Evolutionary conservation across 1,140 invertebrate species (phyloP).

Genomic region (Nasonia vitripennis): DNA sequence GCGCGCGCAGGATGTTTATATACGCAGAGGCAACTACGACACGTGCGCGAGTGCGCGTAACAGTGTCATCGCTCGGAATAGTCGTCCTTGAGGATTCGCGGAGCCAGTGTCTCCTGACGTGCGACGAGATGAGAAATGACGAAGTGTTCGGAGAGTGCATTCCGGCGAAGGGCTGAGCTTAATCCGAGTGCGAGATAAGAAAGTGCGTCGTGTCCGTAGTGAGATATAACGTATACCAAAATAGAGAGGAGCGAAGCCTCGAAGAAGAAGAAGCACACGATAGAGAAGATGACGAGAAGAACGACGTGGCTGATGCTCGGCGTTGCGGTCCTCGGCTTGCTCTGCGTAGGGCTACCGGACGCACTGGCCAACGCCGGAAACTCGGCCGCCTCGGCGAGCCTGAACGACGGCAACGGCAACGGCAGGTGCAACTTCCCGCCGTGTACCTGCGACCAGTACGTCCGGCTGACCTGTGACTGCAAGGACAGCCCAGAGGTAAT

Average conservation of each 20-base stretch:
- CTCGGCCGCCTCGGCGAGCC: not conserved
- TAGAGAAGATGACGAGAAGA: slow-evolving; percentile 59
- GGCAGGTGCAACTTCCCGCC: slow-evolving; percentile 75
- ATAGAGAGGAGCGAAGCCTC: not conserved
- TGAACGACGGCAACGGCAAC: slow-evolving; percentile 64
- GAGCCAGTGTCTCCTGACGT: not conserved
- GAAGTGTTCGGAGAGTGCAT: not conserved
- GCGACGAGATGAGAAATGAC: not conserved
- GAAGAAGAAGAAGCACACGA: not conserved
- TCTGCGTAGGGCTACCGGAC: slow-evolving; percentile 63
- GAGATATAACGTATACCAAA: not conserved
- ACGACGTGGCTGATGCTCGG: slow-evolving; percentile 66
- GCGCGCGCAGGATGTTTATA: slow-evolving; percentile 24
- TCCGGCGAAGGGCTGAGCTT: too few species aligned
- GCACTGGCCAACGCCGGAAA: slow-evolving; percentile 50
- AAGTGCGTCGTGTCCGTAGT: too few species aligned
- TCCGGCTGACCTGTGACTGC: slow-evolving; percentile 77
- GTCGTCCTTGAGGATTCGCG: not conserved
- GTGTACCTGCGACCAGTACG: slow-evolving; percentile 77
- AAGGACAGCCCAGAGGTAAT: slow-evolving; percentile 74
- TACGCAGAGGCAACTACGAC: not conserved
- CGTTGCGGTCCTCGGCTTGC: slow-evolving; percentile 68
- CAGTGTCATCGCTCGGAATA: not conserved
- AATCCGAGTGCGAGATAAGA: too few species aligned
- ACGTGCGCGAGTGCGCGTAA: slow-evolving; percentile 44